These are phyloP conservation scores for Scophthalmus maximus DNA, from an alignment of 2,113 vertebrate genomes.

Conservation along the genomic window DNA sequence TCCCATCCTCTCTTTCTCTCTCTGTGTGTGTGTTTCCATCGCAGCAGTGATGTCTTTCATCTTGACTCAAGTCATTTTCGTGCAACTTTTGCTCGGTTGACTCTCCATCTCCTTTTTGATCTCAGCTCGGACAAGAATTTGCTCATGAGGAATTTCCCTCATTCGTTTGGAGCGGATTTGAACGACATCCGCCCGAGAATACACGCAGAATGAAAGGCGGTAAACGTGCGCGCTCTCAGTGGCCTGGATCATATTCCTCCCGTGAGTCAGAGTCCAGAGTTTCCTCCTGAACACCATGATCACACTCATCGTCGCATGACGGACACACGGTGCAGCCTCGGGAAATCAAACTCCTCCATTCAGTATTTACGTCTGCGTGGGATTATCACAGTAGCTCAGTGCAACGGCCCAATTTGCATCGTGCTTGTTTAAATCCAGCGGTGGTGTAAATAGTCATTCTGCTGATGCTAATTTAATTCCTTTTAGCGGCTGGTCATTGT, in stretches of 20 bases:
- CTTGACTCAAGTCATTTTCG: not conserved
- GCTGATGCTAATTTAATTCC: conserved; percentile 72
- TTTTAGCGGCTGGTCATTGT: conserved; percentile 66
- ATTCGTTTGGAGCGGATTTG: not conserved
- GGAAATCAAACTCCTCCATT: not conserved
- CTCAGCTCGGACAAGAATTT: not conserved
- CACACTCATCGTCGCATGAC: not conserved
- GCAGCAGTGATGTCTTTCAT: not conserved
- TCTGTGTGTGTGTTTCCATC: not conserved
- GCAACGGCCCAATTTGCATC: conserved; percentile 27
- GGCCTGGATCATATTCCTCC: not conserved
- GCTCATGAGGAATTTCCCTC: not conserved
- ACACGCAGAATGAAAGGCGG: not conserved
- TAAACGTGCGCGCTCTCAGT: not conserved
- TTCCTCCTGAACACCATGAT: not conserved
- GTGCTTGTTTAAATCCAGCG: conserved; percentile 27
- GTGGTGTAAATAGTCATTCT: conserved; percentile 63
- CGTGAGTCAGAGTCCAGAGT: no score
- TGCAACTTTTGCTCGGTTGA: not conserved
- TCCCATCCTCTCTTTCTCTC: not conserved
- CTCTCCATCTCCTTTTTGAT: not conserved
- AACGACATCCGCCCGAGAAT: not conserved
- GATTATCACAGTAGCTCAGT: not conserved
- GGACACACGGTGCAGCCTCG: not conserved
- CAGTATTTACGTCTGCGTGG: not conserved